phyloP scores from a whole-genome alignment of 2,113 vertebrate genomes.

The Laticauda colubrina region DNA sequence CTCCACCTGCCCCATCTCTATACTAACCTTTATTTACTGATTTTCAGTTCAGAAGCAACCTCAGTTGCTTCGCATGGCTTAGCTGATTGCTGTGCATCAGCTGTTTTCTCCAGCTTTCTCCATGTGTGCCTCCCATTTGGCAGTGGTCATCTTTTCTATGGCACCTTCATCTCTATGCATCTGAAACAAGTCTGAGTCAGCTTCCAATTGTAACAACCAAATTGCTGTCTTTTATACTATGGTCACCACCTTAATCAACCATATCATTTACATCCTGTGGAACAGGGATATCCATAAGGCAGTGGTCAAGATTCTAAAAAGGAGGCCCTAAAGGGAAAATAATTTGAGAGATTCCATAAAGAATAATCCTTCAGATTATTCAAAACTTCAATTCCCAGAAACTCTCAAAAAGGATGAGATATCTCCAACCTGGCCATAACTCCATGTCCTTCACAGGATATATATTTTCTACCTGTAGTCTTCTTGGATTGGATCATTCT shows the following conservation, averaged over 20 bases:
- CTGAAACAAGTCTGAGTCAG: constrained; percentile 22
- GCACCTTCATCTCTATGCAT: constrained; percentile 47
- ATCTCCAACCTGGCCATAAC: not conserved
- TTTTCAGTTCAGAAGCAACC: too few relatives aligned
- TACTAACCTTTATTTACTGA: too few relatives aligned
- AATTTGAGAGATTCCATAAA: not conserved
- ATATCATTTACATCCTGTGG: not conserved
- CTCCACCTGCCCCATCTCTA: too few relatives aligned
- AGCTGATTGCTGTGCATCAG: too few relatives aligned
- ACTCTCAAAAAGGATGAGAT: not conserved
- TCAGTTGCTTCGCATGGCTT: too few relatives aligned
- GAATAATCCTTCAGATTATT: not conserved
- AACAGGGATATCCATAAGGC: not conserved
- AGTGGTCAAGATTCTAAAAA: not conserved
- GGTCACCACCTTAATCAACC: not conserved
- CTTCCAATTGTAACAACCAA: not conserved
- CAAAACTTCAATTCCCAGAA: not conserved
- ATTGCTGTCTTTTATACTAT: not conserved
- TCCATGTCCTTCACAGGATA: not conserved
- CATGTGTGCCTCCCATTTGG: constrained; percentile 47
- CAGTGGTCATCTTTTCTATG: constrained; percentile 33
- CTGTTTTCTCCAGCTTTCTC: constrained; percentile 15
- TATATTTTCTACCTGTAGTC: not conserved
- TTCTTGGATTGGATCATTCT: not conserved
- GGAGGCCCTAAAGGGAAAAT: not conserved